Conservation (phyloP, 1,140 invertebrate species). For the Drosophila mayri region DNA sequence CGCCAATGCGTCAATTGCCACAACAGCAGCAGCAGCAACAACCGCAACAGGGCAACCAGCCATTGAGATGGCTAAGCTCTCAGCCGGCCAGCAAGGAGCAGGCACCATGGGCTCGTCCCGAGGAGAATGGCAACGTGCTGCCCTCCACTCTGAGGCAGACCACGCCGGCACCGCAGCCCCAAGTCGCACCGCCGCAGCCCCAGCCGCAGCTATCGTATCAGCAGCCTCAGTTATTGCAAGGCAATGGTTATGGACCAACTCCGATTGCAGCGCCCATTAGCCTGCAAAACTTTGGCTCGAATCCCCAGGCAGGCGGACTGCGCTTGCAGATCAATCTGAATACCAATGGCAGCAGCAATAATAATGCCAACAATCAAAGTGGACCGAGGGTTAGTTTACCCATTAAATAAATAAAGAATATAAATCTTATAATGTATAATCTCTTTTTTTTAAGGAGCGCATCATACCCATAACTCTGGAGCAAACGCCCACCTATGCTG, state of each 20-base stretch:
- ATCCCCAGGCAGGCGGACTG: conserved; percentile 58
- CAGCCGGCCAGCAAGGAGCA: conserved; percentile 73
- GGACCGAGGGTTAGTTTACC: conserved; percentile 62
- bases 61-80: conserved; percentile 72
- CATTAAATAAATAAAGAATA: background rate
- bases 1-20: conserved; percentile 70
- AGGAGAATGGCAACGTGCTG: conserved; percentile 79
- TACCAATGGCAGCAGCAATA: conserved; percentile 49
- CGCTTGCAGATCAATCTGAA: conserved; percentile 77
- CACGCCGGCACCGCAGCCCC: conserved; percentile 53
- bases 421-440: background rate
- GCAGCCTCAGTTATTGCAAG: conserved; percentile 45
- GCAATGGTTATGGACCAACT: conserved; percentile 58
- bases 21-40: conserved; percentile 51
- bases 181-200: conserved; percentile 36
- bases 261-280: conserved; percentile 17
- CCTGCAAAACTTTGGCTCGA: conserved; percentile 72
- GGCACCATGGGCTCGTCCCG: conserved; percentile 78
- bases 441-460: conserved; percentile 66
- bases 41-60: conserved; percentile 59
- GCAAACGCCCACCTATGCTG: conserved; percentile 78
- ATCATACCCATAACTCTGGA: conserved; percentile 86
- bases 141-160: conserved; percentile 71
- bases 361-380: conserved; percentile 61
- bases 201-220: conserved; percentile 41